phyloP scores from a whole-genome alignment of 2,797 vertebrate species.

The Peromyscus eremicus region DNA sequence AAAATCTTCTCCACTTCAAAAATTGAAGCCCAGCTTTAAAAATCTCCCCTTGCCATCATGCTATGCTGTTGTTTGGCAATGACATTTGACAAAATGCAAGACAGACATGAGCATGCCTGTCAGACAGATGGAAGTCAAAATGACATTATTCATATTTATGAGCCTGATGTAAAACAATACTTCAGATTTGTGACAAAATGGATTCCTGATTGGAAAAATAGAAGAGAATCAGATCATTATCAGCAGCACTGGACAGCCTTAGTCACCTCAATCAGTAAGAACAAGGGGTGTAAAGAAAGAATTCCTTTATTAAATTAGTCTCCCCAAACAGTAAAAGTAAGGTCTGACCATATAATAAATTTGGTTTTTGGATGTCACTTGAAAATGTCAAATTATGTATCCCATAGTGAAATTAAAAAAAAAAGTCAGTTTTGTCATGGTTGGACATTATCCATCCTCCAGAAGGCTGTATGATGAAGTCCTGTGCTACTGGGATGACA shows the following conservation, averaged over 20 bases:
- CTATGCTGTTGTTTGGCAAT: not conserved
- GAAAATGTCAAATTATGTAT: not conserved
- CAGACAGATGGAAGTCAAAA: slow-evolving; percentile 57
- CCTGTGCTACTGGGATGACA: not conserved
- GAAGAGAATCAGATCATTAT: not conserved
- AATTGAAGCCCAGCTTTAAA: not conserved
- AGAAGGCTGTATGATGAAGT: not conserved
- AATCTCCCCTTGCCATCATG: not conserved
- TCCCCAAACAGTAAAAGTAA: not conserved
- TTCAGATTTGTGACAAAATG: slow-evolving; percentile 55
- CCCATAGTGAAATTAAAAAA: not conserved
- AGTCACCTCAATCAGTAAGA: not conserved
- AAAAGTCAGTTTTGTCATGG: not conserved
- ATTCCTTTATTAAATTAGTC: slow-evolving; percentile 1
- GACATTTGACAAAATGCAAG: slow-evolving; percentile 34
- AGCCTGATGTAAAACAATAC: not conserved
- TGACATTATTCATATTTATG: slow-evolving; percentile 27
- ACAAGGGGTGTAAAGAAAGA: not conserved
- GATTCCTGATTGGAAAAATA: not conserved
- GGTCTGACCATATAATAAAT: not conserved
- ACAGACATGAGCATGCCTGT: not conserved
- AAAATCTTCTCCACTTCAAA: not conserved
- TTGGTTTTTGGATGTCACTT: not conserved
- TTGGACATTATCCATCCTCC: not conserved
- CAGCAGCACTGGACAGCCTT: not conserved